Conservation (phyloP, 1,140 invertebrate genomes). For the Myzus persicae region DNA sequence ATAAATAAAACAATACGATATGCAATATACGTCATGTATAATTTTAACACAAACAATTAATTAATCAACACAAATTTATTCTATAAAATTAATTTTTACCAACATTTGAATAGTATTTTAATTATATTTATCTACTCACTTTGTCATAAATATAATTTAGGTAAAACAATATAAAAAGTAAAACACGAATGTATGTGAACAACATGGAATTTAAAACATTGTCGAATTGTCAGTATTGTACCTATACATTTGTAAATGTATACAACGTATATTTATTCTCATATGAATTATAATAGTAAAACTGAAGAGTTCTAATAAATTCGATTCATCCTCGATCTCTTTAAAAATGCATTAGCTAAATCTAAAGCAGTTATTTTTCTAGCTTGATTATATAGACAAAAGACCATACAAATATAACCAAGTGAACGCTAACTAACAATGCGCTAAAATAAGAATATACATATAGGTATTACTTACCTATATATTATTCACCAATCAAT, state of each 20-base stretch:
- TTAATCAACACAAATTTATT: background rate
- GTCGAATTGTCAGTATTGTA: background rate
- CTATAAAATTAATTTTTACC: background rate
- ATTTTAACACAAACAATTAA: background rate
- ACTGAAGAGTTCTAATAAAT: background rate
- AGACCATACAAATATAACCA: background rate
- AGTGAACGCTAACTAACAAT: background rate
- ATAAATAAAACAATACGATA: background rate
- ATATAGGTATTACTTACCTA: background rate
- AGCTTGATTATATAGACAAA: background rate
- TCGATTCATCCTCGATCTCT: background rate
- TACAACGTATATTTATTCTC: background rate
- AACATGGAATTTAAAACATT: background rate
- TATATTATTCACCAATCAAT: background rate
- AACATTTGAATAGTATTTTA: background rate
- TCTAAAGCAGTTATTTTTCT: background rate
- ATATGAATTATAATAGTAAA: background rate
- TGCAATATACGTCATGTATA: background rate
- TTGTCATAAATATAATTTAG: background rate
- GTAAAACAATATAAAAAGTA: background rate
- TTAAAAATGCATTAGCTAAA: conserved; percentile 15
- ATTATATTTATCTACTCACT: background rate
- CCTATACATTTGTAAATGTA: background rate
- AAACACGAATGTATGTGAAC: background rate
- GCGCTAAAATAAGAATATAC: background rate